These are phyloP conservation scores for Odontocolon sp. DNA, from an alignment of 2,888 invertebrate species.

Conservation along the genomic window DNA sequence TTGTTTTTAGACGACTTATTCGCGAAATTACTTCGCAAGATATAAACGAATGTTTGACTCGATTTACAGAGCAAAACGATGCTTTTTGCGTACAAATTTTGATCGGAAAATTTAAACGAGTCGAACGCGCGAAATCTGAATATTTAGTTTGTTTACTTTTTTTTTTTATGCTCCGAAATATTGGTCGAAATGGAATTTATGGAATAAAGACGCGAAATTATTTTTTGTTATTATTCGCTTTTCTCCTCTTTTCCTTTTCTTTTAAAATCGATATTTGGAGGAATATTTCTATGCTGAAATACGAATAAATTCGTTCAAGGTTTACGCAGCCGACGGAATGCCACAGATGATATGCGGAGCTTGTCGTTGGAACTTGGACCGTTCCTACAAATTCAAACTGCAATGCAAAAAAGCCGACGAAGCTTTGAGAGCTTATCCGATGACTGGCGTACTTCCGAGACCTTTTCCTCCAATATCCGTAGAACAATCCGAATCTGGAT, in stretches of 20 bases:
- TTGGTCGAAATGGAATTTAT: no score
- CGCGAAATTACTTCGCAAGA: no score
- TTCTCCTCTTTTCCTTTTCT: not conserved
- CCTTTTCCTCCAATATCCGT: slow-evolving; percentile 81
- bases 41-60: no score
- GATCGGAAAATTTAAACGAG: no score
- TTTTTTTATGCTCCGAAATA: no score
- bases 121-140: no score
- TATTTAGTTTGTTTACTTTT: no score
- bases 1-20: no score
- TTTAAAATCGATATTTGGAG: not conserved
- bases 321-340: slow-evolving; percentile 85
- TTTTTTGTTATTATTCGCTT: no score
- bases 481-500: slow-evolving; percentile 72
- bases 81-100: no score
- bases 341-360: slow-evolving; percentile 87
- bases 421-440: slow-evolving; percentile 85
- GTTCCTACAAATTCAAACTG: slow-evolving; percentile 88
- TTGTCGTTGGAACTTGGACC: slow-evolving; percentile 86
- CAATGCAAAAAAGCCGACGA: slow-evolving; percentile 90
- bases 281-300: not conserved
- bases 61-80: no score
- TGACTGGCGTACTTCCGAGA: slow-evolving; percentile 84
- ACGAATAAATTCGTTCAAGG: slow-evolving; percentile 68
- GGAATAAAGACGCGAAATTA: no score